Conservation (phyloP, 1,140 invertebrate species). For the Eriosoma lanigerum region DNA sequence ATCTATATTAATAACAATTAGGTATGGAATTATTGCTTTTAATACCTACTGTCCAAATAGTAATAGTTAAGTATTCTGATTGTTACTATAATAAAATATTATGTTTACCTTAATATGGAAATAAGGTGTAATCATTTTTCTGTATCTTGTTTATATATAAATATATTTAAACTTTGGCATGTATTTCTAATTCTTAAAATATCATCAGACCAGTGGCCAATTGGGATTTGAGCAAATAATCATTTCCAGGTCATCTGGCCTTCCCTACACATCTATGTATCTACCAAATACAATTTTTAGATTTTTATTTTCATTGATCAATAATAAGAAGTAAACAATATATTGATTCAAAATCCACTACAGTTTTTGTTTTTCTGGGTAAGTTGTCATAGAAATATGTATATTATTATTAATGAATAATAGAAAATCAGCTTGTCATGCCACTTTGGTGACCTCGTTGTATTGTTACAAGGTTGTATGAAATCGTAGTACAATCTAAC, state of each 20-base stretch:
- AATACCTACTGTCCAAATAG: too few species aligned
- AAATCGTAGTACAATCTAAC: constrained; percentile 25
- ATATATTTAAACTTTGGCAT: constrained; percentile 45
- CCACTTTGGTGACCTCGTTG: constrained; percentile 37
- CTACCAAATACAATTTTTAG: constrained; percentile 3
- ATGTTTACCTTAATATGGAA: background rate
- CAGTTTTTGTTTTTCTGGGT: background rate
- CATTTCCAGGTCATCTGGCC: constrained; percentile 44
- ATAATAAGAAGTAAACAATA: background rate
- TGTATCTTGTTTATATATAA: constrained; percentile 11
- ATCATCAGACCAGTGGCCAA: constrained; percentile 38
- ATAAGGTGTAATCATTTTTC: constrained; percentile 13
- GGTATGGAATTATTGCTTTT: too few species aligned
- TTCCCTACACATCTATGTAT: background rate
- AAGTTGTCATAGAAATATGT: background rate
- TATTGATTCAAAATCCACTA: too few species aligned
- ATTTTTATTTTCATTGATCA: constrained; percentile 13
- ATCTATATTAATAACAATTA: background rate
- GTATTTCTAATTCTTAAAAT: constrained; percentile 49
- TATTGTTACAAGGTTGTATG: constrained; percentile 34
- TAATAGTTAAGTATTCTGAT: background rate
- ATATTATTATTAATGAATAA: background rate
- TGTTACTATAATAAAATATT: background rate
- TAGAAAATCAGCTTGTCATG: constrained; percentile 41
- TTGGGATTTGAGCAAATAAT: constrained; percentile 45